Evolutionary conservation across 2,888 invertebrate genomes (phyloP).

Genomic region (Dioctria linearis): DNA sequence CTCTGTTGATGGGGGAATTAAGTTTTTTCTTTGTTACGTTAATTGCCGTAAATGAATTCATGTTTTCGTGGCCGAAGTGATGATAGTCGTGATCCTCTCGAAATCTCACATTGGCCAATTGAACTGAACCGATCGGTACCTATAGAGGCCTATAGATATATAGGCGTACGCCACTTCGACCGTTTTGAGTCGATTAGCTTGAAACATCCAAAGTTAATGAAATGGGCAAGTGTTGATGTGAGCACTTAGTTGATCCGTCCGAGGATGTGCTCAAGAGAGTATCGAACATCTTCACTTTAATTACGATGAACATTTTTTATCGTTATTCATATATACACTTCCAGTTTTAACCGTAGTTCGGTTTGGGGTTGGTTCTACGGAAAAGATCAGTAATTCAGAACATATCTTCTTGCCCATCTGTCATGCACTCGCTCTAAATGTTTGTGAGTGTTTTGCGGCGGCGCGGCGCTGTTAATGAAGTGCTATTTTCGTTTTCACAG

Average conservation of each 20-base stretch:
- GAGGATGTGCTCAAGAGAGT: constrained; percentile 1
- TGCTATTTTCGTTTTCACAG: constrained; percentile 53
- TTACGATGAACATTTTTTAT: constrained; percentile 46
- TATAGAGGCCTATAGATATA: background rate
- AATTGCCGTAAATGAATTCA: constrained; percentile 54
- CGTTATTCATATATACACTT: constrained; percentile 16
- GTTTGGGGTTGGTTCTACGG: background rate
- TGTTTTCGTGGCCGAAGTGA: constrained; percentile 47
- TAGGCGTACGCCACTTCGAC: constrained; percentile 30
- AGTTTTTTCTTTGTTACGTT: constrained; percentile 54
- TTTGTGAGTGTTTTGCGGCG: constrained; percentile 17
- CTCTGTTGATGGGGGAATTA: constrained; percentile 48
- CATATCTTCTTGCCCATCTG: constrained; percentile 33
- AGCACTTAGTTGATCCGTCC: constrained; percentile 37
- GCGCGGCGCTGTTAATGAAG: constrained; percentile 31
- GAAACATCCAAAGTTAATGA: constrained; percentile 44
- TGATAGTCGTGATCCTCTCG: constrained; percentile 34
- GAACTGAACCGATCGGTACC: background rate
- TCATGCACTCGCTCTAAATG: constrained; percentile 33
- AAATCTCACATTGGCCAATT: constrained; percentile 8
- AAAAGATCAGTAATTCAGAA: background rate
- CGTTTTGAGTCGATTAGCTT: constrained; percentile 48
- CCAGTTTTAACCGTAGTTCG: constrained; percentile 6
- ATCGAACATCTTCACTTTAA: constrained; percentile 39
- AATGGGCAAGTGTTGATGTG: constrained; percentile 53